Conservation (phyloP, 2,113 vertebrate species). For the Heliornis fulica region DNA sequence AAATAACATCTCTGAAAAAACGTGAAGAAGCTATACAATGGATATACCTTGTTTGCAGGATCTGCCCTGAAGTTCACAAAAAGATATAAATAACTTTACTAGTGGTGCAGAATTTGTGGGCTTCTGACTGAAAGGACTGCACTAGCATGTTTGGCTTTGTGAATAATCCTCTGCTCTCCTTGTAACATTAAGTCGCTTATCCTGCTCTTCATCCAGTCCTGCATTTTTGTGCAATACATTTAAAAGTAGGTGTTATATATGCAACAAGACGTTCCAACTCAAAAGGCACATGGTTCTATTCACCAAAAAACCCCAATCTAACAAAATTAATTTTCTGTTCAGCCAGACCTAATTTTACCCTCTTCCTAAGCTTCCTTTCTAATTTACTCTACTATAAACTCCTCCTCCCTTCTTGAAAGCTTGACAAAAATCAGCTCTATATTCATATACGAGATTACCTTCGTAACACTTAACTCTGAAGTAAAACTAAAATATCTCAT, state of each 20-base stretch:
- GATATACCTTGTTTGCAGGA: not conserved
- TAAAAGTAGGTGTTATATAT: not conserved
- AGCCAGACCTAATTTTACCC: not conserved
- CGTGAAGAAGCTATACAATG: not conserved
- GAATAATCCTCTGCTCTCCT: not conserved
- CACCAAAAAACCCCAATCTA: not conserved
- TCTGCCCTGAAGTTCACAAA: not conserved
- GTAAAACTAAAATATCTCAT: not conserved
- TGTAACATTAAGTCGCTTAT: not conserved
- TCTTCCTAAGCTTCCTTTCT: not conserved
- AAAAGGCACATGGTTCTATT: not conserved
- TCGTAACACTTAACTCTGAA: not conserved
- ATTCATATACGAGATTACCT: not conserved
- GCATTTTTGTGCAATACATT: not conserved
- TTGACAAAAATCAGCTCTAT: not conserved
- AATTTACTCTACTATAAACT: not conserved
- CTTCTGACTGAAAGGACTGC: not conserved
- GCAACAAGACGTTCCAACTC: not conserved
- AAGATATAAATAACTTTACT: not conserved
- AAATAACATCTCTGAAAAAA: not conserved
- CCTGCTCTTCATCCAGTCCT: not conserved
- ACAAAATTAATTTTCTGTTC: not conserved
- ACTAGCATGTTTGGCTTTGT: not conserved
- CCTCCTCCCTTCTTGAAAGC: not conserved
- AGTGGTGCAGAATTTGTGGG: not conserved